These are phyloP conservation scores for Lamellibrachia columna DNA, from an alignment of 2,888 invertebrate species.

Conservation along the genomic window DNA sequence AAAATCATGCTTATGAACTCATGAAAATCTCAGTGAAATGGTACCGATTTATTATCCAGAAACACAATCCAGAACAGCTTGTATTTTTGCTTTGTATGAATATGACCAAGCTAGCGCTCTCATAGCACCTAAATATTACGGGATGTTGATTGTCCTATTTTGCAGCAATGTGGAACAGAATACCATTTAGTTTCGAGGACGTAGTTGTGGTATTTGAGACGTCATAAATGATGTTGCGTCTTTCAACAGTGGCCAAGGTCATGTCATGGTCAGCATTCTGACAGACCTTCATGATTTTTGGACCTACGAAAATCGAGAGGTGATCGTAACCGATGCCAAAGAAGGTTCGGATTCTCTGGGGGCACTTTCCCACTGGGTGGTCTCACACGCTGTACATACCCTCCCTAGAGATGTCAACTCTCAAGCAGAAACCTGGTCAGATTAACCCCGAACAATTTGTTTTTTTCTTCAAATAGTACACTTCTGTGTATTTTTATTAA, in stretches of 20 bases:
- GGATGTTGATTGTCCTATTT: not conserved
- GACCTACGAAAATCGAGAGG: slow-evolving; percentile 93
- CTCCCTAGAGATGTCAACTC: not conserved
- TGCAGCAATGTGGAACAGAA: not conserved
- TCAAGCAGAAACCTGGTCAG: not conserved
- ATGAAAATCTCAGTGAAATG: not conserved
- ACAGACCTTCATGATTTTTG: slow-evolving; percentile 96
- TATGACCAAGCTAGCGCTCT: not conserved
- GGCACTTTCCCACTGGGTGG: not conserved
- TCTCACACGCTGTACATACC: not conserved
- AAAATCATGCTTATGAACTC: not conserved
- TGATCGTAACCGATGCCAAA: slow-evolving; percentile 60
- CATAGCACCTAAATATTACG: not conserved
- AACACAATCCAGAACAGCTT: not conserved
- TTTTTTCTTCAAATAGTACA: not conserved
- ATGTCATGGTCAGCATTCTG: slow-evolving; percentile 90
- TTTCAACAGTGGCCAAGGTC: slow-evolving; percentile 83
- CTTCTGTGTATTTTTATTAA: not conserved
- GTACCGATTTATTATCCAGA: too few species aligned
- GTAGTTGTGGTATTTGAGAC: not conserved
- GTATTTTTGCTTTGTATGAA: not conserved
- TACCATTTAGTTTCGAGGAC: not conserved
- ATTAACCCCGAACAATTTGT: not conserved
- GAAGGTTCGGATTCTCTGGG: slow-evolving; percentile 26
- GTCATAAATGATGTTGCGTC: slow-evolving; percentile 6